Percentiles rank a stretch among this genome's conserved stretches.
Evolutionary conservation across 1,140 invertebrate species (phyloP).

Genomic region (Pectinophora gossypiella): DNA sequence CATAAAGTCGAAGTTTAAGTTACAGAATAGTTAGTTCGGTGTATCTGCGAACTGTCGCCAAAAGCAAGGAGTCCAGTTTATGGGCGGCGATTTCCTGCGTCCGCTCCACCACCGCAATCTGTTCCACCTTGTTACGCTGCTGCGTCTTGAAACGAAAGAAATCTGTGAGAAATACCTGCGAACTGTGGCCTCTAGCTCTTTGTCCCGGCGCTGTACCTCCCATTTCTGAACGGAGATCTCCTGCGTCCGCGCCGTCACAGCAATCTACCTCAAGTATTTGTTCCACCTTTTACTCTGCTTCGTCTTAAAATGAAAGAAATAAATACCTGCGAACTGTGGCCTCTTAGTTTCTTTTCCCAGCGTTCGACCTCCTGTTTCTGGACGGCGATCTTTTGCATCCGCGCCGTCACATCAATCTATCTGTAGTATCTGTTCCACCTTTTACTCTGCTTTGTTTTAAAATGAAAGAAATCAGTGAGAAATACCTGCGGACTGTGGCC

Average conservation of each 20-base stretch:
- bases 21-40: no score
- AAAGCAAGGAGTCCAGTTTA: no score
- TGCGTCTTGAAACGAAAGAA: no score
- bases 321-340: constrained; percentile 84
- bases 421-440: no score
- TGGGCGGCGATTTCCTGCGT: constrained; percentile 94
- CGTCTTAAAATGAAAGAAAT: no score
- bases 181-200: constrained; percentile 93
- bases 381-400: constrained; percentile 93
- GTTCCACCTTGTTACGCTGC: no score
- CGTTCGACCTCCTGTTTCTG: constrained; percentile 93
- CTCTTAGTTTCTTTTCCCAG: constrained; percentile 91
- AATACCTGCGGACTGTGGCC: constrained; percentile 84
- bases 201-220: constrained; percentile 89
- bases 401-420: constrained; percentile 95
- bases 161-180: constrained; percentile 67
- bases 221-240: constrained; percentile 94
- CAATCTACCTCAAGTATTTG: constrained; percentile 98
- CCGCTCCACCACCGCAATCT: constrained; percentile 93
- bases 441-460: no score
- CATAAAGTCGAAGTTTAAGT: no score
- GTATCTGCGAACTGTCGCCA: no score
- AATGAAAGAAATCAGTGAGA: no score
- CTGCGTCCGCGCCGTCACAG: constrained; percentile 94
- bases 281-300: constrained; percentile 97